Conservation (phyloP, 2,113 vertebrate genomes). For the Noctilio leporinus region DNA sequence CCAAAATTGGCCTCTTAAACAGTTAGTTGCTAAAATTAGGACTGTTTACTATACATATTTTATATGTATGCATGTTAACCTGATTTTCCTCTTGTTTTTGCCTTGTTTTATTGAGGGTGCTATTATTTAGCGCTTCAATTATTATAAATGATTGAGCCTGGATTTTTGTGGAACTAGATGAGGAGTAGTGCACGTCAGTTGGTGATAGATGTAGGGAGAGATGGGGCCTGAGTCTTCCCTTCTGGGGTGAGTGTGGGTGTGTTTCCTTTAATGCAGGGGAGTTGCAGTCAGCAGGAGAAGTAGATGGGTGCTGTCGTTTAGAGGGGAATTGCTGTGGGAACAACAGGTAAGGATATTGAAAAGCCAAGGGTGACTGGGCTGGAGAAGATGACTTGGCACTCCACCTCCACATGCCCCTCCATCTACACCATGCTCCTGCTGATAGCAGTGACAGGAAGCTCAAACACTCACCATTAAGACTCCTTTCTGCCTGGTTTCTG, state of each 20-base stretch:
- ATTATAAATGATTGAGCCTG: too few species aligned
- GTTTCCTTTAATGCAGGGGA: neutral
- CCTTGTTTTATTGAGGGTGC: neutral
- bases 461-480: accelerated
- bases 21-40: neutral
- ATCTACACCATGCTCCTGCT: neutral
- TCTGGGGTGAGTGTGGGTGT: neutral
- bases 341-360: neutral
- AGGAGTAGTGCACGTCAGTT: neutral
- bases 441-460: neutral
- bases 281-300: too few species aligned
- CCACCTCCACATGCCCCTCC: accelerated
- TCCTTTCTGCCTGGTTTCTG: neutral
- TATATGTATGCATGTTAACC: neutral
- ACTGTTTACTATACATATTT: neutral
- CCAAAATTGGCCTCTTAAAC: neutral
- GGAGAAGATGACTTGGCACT: accelerated
- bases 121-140: neutral
- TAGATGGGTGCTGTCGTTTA: neutral
- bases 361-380: neutral
- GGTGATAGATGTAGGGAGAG: neutral
- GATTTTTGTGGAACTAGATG: neutral
- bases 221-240: accelerated
- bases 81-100: neutral
- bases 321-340: neutral